phyloP scores from a whole-genome alignment of 2,888 invertebrate species.

The Melinaea marsaeus region DNA sequence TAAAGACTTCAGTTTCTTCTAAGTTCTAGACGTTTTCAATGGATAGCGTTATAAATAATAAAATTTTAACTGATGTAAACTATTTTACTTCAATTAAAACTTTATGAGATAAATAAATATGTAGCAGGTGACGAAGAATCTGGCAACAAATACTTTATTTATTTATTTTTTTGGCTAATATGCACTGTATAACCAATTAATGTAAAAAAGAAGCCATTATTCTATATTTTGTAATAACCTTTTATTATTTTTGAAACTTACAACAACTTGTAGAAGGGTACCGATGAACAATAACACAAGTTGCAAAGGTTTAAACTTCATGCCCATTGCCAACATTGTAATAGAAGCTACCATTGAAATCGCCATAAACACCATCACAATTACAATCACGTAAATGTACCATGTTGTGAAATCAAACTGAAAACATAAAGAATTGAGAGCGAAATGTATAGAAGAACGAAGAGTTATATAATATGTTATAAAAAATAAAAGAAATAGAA shows the following conservation, averaged over 20 bases:
- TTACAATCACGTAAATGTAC: constrained; percentile 41
- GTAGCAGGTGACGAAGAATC: too few species aligned
- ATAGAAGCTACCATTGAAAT: constrained; percentile 28
- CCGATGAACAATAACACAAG: constrained; percentile 31
- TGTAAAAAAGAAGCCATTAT: too few species aligned
- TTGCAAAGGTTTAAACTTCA: constrained; percentile 30
- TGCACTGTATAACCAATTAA: too few species aligned
- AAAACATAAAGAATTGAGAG: constrained; percentile 21
- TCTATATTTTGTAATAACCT: neutral
- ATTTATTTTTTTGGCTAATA: too few species aligned
- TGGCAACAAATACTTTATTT: too few species aligned
- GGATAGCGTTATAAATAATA: too few species aligned
- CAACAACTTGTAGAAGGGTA: constrained; percentile 39
- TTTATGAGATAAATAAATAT: too few species aligned
- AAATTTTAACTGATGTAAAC: too few species aligned
- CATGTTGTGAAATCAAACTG: constrained; percentile 54
- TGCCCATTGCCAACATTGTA: constrained; percentile 26
- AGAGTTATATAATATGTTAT: too few species aligned
- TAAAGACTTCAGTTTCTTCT: neutral
- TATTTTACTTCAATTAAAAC: too few species aligned
- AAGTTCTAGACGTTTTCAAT: too few species aligned
- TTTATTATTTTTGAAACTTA: constrained; percentile 33
- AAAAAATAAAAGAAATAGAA: neutral
- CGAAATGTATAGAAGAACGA: too few species aligned
- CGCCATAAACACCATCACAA: constrained; percentile 33